Percentiles rank a stretch among this genome's conserved stretches.
These are phyloP conservation scores for Nanorana parkeri DNA, from an alignment of 2,113 vertebrate species.

Conservation along the genomic window DNA sequence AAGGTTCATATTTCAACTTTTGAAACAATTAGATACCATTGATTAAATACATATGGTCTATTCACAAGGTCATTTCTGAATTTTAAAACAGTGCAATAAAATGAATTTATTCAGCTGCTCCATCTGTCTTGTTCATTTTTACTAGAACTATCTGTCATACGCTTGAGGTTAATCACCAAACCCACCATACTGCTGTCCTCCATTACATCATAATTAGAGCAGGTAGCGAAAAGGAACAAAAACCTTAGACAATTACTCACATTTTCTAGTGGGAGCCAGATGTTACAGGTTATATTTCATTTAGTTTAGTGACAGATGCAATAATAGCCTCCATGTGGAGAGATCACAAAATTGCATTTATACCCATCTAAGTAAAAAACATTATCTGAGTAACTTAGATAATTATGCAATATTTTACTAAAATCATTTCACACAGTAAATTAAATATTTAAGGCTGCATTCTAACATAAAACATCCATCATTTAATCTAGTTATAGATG, in stretches of 20 bases:
- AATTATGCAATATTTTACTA: constrained; percentile 59
- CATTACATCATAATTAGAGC: constrained; percentile 91
- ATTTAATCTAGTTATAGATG: too few species aligned
- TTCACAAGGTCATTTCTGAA: constrained; percentile 84
- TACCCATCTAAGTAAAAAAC: constrained; percentile 66
- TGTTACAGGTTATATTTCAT: constrained; percentile 85
- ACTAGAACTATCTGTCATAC: constrained; percentile 85
- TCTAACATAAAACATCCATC: too few species aligned
- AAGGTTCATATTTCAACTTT: constrained; percentile 12
- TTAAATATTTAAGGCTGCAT: too few species aligned
- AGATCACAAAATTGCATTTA: constrained; percentile 74
- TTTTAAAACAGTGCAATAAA: constrained; percentile 77
- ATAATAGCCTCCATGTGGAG: constrained; percentile 75
- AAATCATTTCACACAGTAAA: background rate
- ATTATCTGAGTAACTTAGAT: constrained; percentile 58
- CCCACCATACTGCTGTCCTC: constrained; percentile 83
- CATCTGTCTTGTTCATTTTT: constrained; percentile 82
- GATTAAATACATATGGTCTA: constrained; percentile 58
- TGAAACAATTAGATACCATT: background rate
- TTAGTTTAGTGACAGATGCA: constrained; percentile 80
- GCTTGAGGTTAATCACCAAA: constrained; percentile 90
- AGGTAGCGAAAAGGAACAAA: constrained; percentile 74
- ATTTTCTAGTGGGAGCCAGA: constrained; percentile 75
- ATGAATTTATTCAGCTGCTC: constrained; percentile 84
- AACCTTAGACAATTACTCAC: constrained; percentile 74